Percentiles rank a stretch among this genome's conserved stretches.
phyloP scores from a whole-genome alignment of 2,113 vertebrate genomes.

The Sander vitreus region DNA sequence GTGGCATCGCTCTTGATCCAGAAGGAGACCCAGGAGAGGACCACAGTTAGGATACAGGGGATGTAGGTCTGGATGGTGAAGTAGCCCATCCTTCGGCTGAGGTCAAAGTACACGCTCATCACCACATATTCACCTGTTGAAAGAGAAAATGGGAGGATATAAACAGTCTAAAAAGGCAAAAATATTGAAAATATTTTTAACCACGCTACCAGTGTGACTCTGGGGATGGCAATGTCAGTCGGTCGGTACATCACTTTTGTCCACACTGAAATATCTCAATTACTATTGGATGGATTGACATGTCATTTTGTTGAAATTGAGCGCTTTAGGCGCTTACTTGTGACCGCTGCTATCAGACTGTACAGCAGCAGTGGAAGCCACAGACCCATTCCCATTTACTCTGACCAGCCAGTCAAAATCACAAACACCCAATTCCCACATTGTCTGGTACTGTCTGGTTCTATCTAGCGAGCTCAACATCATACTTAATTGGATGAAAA shows the following conservation, averaged over 20 bases:
- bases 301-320: too few species aligned
- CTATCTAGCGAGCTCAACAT: too few species aligned
- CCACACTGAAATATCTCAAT: background rate
- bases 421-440: background rate
- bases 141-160: background rate
- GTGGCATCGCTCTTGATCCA: conserved; percentile 99
- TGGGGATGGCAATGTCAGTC: background rate
- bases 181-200: background rate
- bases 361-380: background rate
- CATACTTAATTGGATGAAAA: too few species aligned
- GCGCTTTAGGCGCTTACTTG: background rate
- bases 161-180: background rate
- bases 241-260: background rate
- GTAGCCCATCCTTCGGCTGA: conserved; percentile 97
- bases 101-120: conserved; percentile 97
- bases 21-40: conserved; percentile 98
- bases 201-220: background rate
- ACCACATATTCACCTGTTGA: conserved; percentile 93
- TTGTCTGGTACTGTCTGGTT: background rate
- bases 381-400: background rate
- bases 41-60: conserved; percentile 96
- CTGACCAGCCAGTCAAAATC: background rate
- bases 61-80: conserved; percentile 99
- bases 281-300: background rate
- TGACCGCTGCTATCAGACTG: background rate